A percentile compares a stretch with the other conserved stretches of the same genome.
Evolutionary conservation across 2,888 invertebrate genomes (phyloP).

Genomic region (Aspidiotus destructor): DNA sequence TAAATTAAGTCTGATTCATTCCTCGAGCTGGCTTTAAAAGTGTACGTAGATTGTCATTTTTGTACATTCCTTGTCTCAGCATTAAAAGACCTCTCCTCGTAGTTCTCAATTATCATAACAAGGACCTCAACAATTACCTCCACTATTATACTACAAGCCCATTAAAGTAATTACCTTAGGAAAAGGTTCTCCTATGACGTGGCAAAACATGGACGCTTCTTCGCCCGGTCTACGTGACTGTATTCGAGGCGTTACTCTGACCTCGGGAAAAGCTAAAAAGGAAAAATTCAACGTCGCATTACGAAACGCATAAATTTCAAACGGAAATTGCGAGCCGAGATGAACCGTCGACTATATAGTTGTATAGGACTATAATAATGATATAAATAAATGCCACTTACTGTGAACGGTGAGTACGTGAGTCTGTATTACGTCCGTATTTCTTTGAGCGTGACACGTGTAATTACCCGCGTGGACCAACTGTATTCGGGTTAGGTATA

Average conservation of each 20-base stretch:
- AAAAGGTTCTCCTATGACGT: constrained; percentile 62
- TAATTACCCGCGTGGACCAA: constrained; percentile 67
- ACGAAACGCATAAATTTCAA: neutral
- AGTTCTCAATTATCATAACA: too few relatives aligned
- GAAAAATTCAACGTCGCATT: neutral
- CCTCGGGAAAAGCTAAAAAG: constrained; percentile 56
- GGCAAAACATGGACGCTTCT: constrained; percentile 60
- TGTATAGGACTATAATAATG: neutral
- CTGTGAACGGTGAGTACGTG: constrained; percentile 64
- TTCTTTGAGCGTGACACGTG: constrained; percentile 62
- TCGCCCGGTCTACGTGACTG: constrained; percentile 58
- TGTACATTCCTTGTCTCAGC: too few relatives aligned
- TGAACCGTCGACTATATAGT: neutral
- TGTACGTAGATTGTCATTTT: too few relatives aligned
- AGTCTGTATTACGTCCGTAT: constrained; percentile 62
- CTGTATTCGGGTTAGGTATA: constrained; percentile 62
- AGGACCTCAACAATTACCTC: too few relatives aligned
- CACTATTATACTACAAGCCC: too few relatives aligned
- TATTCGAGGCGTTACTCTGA: constrained; percentile 59
- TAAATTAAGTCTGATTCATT: too few relatives aligned
- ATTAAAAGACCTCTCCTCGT: too few relatives aligned
- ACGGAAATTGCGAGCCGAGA: neutral
- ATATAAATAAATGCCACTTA: constrained; percentile 43
- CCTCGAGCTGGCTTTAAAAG: too few relatives aligned
- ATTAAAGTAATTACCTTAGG: constrained; percentile 46